A percentile compares a stretch with the other conserved stretches of the same genome.
phyloP scores from a whole-genome alignment of 35 echinoderm and acorn worm species.

The Amphiura filiformis region DNA sequence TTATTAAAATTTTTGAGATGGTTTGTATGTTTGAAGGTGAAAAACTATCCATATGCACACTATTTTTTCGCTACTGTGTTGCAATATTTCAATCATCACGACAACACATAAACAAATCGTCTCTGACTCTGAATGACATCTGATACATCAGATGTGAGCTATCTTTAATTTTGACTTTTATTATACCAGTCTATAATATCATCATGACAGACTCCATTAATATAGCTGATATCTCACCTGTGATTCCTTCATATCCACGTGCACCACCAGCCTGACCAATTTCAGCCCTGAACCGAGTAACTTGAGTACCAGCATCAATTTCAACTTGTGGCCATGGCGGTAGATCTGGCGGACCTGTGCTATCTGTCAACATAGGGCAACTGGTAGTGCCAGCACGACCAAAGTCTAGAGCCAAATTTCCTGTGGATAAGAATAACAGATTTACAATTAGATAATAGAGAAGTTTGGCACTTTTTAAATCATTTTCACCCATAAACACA shows the following conservation, averaged over 20 bases:
- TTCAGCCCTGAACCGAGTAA: constrained; percentile 16
- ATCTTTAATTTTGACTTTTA: no score
- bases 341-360: constrained; percentile 9
- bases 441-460: no score
- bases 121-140: no score
- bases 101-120: no score
- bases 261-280: constrained; percentile 63
- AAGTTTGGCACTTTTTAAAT: no score
- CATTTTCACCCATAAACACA: neutral
- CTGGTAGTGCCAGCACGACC: constrained; percentile 1
- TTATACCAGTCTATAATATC: neutral
- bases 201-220: neutral
- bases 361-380: neutral
- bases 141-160: no score
- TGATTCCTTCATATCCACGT: constrained; percentile 65
- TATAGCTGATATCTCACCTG: no score
- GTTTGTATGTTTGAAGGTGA: no score
- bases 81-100: no score
- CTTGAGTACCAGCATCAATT: neutral
- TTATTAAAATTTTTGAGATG: no score
- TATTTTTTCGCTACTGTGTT: no score
- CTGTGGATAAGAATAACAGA: neutral
- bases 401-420: constrained; percentile 45
- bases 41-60: no score
- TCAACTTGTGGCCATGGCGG: constrained; percentile 27